Base-by-base conservation (phyloP, 2,113 vertebrate species). In the Microcebus ravelobensis region DNA sequence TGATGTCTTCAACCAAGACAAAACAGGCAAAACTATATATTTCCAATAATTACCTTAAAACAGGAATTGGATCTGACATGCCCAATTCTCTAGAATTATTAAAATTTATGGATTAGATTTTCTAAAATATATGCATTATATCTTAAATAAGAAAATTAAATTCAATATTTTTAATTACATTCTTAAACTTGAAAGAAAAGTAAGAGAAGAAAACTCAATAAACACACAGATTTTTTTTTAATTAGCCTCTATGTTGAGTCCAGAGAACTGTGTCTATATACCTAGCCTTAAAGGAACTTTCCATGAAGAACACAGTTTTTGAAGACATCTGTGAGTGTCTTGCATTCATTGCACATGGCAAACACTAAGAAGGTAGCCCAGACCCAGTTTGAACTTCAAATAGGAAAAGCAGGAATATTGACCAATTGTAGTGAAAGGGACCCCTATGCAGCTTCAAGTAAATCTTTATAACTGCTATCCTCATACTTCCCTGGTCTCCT, bases 101-200 rank as follows among this genome's bases (percentile, higher is more conserved):
- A 48, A 96, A 92, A 88, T 86, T 34, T 65, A 34, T 90, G 48
- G 73, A 88, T 87, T 95, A 82, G n/a, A 87, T 88, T 97, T 97
- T 70, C 27, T 29, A 79, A 95, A 95, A 68, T 71, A 91, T 31
- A 23, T 87, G 9, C 39, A 27, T 68, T 70, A 63, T 81, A 55
- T 39, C 87, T 96, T 92, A 77, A 91, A 95, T 85, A 94, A 81
- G 10, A 91, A 83, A 93, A 90, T 77, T 39, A 61, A 95, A 74
- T 73, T 82, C 36, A 94, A 88, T 85, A 70, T 14, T 80, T 90
- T 79, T 74, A 87, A 87, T 94, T 87, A 87, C 18, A 71, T 93
- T 93, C 91, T 83, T 95, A 85, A 96, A 45, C 34, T 91, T 87
- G 73, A 92, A 91, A 92, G 20, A 84, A 93, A 81, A 15, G 36